Evolutionary conservation across 2,888 invertebrate species (phyloP), one percentile per base, ranked within the genome.

Genomic region (Stramonita haemastoma): DNA sequence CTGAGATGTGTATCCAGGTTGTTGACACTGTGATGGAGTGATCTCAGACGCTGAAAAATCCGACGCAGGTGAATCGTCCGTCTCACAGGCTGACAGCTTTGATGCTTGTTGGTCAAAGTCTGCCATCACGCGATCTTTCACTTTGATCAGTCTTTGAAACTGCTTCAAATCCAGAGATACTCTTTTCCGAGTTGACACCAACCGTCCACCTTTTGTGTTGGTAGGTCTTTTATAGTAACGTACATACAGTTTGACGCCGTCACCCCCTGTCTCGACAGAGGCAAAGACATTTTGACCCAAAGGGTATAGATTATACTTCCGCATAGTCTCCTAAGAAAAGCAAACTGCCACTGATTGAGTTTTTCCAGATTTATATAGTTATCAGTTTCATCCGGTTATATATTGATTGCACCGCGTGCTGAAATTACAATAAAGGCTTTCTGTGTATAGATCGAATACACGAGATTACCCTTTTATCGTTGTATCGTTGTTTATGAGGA

Each of bases 71-170:
- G 60, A 60, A 13, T 13, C 60, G 19, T 60, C 60, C 29, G 73
- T 11, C 29, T 77, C 29, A 29, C 29, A n/a, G 29, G 73, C 73
- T 6, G 73, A 15, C 29, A 77, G 73, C n/a, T 11, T 15, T n/a
- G 73, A 77, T 29, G 29, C 29, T 29, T 77, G 73, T 4, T 77
- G 15, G 4, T 77, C 29, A 29, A 77, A n/a, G 29, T 77, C 73
- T 29, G n/a, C 73, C n/a, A 5, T 29, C n/a, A 29, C 2, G n/a
- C 29, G 4, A 5, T 77, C 15, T 15, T 77, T 77, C 29, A 29
- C 8, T 77, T 77, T 77, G 73, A 77, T 29, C n/a, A 77, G 73
- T 77, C 73, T 77, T 77, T 77, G 8, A 77, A 77, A 77, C 29
- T 77, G 29, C 19, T 29, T n/a, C n/a, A 77, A 77, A 29, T 70